Conservation (phyloP, 2,888 invertebrate species). For the Orthonychiurus folsomi region DNA sequence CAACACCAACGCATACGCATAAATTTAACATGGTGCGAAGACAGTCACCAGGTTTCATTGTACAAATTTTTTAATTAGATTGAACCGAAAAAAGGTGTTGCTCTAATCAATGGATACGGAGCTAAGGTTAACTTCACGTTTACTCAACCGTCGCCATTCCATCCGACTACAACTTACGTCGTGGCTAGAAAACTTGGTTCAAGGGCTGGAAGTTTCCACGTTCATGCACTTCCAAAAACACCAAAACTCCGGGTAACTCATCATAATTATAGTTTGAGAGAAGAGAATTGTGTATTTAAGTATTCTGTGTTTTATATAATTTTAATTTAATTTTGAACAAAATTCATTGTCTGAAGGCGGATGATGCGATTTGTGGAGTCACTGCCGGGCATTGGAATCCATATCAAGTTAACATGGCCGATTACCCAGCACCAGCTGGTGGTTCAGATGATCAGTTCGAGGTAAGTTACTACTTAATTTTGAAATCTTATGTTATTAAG, state of each 20-base stretch:
- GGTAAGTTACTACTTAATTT: slow-evolving; percentile 18
- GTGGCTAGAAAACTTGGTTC: slow-evolving; percentile 43
- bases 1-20: no score
- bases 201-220: slow-evolving; percentile 45
- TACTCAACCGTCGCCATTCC: slow-evolving; percentile 69
- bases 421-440: slow-evolving; percentile 46
- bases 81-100: slow-evolving; percentile 33
- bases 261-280: no score
- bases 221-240: slow-evolving; percentile 46
- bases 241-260: slow-evolving; percentile 39
- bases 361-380: slow-evolving; percentile 52
- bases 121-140: slow-evolving; percentile 70
- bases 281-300: no score
- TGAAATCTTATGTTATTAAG: neutral
- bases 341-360: slow-evolving; percentile 23
- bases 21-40: no score
- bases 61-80: slow-evolving; percentile 27
- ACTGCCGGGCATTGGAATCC: slow-evolving; percentile 74
- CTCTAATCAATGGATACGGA: slow-evolving; percentile 49
- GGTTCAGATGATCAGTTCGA: slow-evolving; percentile 85
- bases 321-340: neutral
- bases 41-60: no score
- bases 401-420: slow-evolving; percentile 45
- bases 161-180: slow-evolving; percentile 71
- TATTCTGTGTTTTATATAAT: no score